A percentile compares a stretch with the other conserved stretches of the same genome.
Conservation (phyloP, 1,140 invertebrate genomes). For the Drosophila equinoxialis region DNA sequence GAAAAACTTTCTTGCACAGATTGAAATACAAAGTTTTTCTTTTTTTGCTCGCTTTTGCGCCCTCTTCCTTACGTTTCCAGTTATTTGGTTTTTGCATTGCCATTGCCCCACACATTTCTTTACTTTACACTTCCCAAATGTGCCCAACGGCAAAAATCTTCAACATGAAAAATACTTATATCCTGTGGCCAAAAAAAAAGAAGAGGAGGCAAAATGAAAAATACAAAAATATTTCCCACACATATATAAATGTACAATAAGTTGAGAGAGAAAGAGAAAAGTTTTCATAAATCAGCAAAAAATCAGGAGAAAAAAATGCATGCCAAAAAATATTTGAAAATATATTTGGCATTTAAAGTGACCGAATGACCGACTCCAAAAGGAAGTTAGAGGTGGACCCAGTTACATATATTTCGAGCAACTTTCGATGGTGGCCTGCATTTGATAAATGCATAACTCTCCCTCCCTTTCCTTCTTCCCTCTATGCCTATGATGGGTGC, state of each 20-base stretch:
- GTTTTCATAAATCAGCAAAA: slow-evolving; percentile 75
- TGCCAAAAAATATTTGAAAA: slow-evolving; percentile 68
- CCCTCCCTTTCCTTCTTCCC: neutral
- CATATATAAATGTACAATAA: too few species aligned
- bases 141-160: slow-evolving; percentile 60
- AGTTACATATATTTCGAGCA: slow-evolving; percentile 22
- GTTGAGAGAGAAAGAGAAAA: slow-evolving; percentile 9
- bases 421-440: slow-evolving; percentile 43
- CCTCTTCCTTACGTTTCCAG: slow-evolving; percentile 43
- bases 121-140: slow-evolving; percentile 32
- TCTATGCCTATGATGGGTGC: neutral
- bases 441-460: slow-evolving; percentile 54
- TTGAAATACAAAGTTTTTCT: slow-evolving; percentile 80
- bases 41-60: slow-evolving; percentile 6
- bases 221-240: slow-evolving; percentile 20
- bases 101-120: slow-evolving; percentile 56
- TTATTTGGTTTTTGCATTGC: slow-evolving; percentile 61
- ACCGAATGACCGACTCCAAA: slow-evolving; percentile 35
- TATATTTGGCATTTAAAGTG: slow-evolving; percentile 70
- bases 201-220: slow-evolving; percentile 16
- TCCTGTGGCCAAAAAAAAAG: slow-evolving; percentile 32
- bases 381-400: slow-evolving; percentile 18
- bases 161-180: slow-evolving; percentile 79
- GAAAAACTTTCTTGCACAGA: slow-evolving; percentile 77
- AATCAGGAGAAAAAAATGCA: slow-evolving; percentile 18